Evolutionary conservation across 2,888 invertebrate genomes (phyloP), one percentile per base, ranked within the genome.

Genomic region (Xanthia togata): DNA sequence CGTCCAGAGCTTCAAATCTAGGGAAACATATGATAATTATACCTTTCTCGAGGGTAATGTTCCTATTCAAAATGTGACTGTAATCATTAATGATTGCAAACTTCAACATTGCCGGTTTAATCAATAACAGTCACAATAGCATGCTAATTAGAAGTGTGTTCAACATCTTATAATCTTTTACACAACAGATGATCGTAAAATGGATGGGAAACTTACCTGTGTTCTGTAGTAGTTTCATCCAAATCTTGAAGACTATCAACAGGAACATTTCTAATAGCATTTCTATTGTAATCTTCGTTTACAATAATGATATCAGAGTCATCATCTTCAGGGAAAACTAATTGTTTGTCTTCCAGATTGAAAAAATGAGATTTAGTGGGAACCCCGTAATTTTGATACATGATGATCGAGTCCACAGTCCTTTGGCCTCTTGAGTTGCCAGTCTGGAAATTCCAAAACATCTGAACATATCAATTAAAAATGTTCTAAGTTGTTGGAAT

Each of bases 361-460:
- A 97, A 91, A 14, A 96, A 90, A 55, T 91, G 92, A 0, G 93
- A 90, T 74, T 94, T 93, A 0, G 92, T 89, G 0, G 94, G 94
- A 0, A 92, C 88, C 9, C 94, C 95, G 59, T 95, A 95, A 87
- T 96, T 95, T 79, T 95, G 94, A 70, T 96, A 95, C 93, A 95
- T 93, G 26, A 94, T 92, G 35, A 96, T 90, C 0, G 95, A 96
- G 71, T 96, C 96, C 0, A 94, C 96, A 95, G 98, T 97, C 76
- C 98, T 97, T 93, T 98, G 98, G 59, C 98, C 98, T 79, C 98
- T 97, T 0, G 97, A 98, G 93, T 97, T 98, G 0, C 97, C 97
- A 88, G 97, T 97, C 97, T 98, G 98, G 93, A 98, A 98, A 90
- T 98, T 98, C 98, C 98, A 98, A 93, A 98, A 97, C 94, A 97